These are phyloP conservation scores for Tenthredo scrophulariae DNA, from an alignment of 2,888 invertebrate species.

Conservation along the genomic window DNA sequence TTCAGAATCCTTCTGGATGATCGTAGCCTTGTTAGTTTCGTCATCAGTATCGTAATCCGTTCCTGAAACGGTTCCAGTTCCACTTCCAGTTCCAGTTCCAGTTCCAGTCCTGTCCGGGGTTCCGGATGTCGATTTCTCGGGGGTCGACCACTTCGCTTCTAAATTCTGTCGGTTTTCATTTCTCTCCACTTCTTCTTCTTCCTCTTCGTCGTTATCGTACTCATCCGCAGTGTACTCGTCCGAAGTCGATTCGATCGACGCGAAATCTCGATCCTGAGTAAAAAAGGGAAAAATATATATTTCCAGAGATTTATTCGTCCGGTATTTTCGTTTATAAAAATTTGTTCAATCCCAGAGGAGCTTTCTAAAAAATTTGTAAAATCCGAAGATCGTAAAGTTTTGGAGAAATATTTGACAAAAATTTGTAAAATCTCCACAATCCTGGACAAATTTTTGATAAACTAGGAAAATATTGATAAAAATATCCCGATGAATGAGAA, in stretches of 20 bases:
- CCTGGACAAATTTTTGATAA: too few species aligned
- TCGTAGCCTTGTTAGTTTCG: constrained; percentile 60
- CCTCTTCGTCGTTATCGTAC: background rate
- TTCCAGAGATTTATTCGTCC: too few species aligned
- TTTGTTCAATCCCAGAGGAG: too few species aligned
- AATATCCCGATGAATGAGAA: too few species aligned
- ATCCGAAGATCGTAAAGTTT: too few species aligned
- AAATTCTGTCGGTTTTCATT: background rate
- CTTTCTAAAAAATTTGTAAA: too few species aligned
- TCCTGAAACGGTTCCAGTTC: constrained; percentile 42
- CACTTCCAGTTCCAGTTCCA: constrained; percentile 55
- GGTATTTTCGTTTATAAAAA: too few species aligned
- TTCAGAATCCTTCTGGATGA: constrained; percentile 71
- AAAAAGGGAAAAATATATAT: background rate
- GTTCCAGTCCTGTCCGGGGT: constrained; percentile 50
- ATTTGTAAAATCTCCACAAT: too few species aligned
- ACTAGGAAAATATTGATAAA: too few species aligned
- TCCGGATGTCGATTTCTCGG: constrained; percentile 36
- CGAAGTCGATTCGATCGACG: constrained; percentile 6
- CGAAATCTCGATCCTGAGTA: background rate
- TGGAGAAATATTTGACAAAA: too few species aligned
- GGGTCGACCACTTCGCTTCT: background rate
- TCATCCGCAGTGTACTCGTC: constrained; percentile 22
- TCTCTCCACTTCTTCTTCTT: background rate
- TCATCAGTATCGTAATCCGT: constrained; percentile 57